Evolutionary conservation across 2,888 invertebrate genomes (phyloP).

Genomic region (Dusona sp.): DNA sequence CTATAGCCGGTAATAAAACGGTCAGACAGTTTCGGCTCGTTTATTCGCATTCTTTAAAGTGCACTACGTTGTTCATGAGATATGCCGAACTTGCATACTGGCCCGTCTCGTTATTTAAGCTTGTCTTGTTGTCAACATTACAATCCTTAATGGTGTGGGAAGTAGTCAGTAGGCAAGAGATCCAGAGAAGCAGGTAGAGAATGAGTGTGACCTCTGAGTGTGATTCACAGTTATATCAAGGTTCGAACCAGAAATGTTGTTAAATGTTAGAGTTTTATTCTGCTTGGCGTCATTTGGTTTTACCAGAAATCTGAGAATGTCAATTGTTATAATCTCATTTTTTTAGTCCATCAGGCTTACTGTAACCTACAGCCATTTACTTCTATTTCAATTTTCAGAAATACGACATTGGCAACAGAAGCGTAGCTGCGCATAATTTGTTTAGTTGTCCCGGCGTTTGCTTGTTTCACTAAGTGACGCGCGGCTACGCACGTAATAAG

Average conservation of each 20-base stretch:
- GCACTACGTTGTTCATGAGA: constrained; percentile 82
- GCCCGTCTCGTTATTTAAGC: constrained; percentile 68
- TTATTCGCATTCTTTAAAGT: constrained; percentile 82
- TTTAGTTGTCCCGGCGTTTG: not conserved
- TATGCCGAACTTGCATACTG: constrained; percentile 74
- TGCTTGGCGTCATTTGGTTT: not conserved
- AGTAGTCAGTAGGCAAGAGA: not conserved
- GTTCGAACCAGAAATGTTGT: not conserved
- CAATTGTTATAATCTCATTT: not conserved
- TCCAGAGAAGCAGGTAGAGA: not conserved
- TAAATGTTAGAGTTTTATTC: not conserved
- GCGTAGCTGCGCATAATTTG: not conserved
- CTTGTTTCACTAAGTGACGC: not conserved
- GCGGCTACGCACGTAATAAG: not conserved
- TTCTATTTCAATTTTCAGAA: not conserved
- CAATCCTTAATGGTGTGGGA: constrained; percentile 20
- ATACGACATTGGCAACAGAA: not conserved
- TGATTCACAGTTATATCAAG: not conserved
- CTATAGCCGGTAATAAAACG: constrained; percentile 81
- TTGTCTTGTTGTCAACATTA: constrained; percentile 64
- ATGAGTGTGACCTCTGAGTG: not conserved
- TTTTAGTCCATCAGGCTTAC: too few species aligned
- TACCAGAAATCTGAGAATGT: not conserved
- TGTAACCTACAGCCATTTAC: too few species aligned
- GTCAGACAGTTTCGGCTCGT: constrained; percentile 76